These are phyloP conservation scores for Caenorhabditis sinica DNA, from an alignment of 2,888 invertebrate genomes.

Conservation along the genomic window DNA sequence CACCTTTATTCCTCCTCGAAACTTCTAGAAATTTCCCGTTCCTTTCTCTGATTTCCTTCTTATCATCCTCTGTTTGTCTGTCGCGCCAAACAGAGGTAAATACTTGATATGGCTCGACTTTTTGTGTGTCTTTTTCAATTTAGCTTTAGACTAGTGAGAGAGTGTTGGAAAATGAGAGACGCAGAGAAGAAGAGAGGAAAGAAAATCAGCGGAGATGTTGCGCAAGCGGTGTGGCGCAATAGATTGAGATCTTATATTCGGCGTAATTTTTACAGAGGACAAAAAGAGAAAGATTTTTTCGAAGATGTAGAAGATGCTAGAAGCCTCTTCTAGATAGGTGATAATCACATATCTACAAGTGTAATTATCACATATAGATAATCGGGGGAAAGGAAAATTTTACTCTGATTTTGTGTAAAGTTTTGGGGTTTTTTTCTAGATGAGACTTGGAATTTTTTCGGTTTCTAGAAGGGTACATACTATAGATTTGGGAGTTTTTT, in stretches of 20 bases:
- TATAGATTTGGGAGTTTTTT: too few species aligned
- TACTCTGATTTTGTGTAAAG: too few species aligned
- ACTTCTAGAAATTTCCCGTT: not conserved
- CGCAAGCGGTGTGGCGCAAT: constrained; percentile 3
- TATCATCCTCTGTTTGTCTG: not conserved
- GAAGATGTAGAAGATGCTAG: not conserved
- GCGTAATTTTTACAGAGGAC: constrained; percentile 17
- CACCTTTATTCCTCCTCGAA: not conserved
- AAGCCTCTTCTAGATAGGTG: not conserved
- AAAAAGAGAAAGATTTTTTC: too few species aligned
- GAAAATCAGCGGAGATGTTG: constrained; percentile 6
- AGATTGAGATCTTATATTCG: not conserved
- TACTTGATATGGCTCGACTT: constrained; percentile 51
- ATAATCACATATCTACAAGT: too few species aligned
- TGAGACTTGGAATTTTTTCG: too few species aligned
- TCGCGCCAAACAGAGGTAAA: constrained; percentile 30
- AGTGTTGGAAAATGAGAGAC: too few species aligned
- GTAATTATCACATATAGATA: too few species aligned
- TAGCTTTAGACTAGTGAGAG: not conserved
- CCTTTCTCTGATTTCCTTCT: constrained; percentile 17
- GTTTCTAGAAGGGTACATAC: too few species aligned
- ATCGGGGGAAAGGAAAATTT: too few species aligned
- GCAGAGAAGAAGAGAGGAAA: constrained; percentile 5
- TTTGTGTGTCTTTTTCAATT: too few species aligned
- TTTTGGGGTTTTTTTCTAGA: too few species aligned